Evolutionary conservation across 2,113 vertebrate genomes (phyloP), one percentile per base, ranked within the genome.

Genomic region (Phrynosoma blainvillii): DNA sequence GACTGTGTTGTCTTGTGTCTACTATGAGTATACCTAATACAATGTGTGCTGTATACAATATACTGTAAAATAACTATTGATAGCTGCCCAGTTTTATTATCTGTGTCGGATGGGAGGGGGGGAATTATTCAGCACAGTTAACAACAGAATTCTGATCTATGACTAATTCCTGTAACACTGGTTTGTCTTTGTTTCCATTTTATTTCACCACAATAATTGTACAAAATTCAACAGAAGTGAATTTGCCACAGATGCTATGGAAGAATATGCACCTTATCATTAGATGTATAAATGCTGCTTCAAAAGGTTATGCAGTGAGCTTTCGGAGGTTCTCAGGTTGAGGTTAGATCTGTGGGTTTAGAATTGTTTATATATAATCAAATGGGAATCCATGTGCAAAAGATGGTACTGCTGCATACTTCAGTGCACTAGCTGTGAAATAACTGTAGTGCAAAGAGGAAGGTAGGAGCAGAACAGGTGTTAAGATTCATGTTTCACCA

Each of bases 51-150:
- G 88, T 62, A 62, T 62, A 62, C 93, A 91, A 92, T 94, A 92
- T 92, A 85, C 66, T 91, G 87, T 92, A 92, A 88, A 82, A 88
- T 84, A 90, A 83, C 74, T 91, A 65, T 82, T 73, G 52, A 82
- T 84, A 87, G 80, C 80, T 89, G 87, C 82, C 91, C 91, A 80
- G 89, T 78, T 30, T 85, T 91, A 77, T 0, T 85, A 78, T 18
- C 91, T 84, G 54, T 87, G 59, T 36, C 68, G n/a, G 20, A 18
- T 32, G 25, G 36, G 56, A 9, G 9, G 40, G n/a, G 30, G 13
- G 5, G 86, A 68, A 76, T 65, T 91, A 40, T 81, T 89, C 20
- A 71, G 65, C 32, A 85, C 75, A 86, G 2, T 86, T 73, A 47
- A 88, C 42, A 20, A 66, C 18, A 77, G 30, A 2, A 81, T 90